These are phyloP conservation scores for Apotomis turbidana DNA, from an alignment of 2,888 invertebrate genomes.

Conservation along the genomic window DNA sequence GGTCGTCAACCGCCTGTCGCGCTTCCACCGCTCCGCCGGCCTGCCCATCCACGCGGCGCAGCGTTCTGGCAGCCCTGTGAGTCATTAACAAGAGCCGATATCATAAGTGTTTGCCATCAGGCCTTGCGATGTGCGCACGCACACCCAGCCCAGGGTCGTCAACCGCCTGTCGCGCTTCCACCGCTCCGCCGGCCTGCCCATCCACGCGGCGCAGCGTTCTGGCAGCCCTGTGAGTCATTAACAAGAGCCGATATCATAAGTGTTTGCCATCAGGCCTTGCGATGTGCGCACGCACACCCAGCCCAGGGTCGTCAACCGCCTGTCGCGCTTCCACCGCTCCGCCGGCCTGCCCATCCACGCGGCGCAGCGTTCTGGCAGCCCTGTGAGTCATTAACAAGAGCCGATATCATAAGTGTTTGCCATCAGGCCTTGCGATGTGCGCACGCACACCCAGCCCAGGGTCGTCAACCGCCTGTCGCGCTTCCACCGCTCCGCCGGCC, in stretches of 20 bases:
- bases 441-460: no score
- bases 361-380: no score
- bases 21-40: no score
- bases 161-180: slow-evolving; percentile 98
- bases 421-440: no score
- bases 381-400: no score
- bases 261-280: slow-evolving; percentile 82
- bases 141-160: slow-evolving; percentile 96
- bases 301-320: slow-evolving; percentile 47
- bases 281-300: slow-evolving; percentile 52
- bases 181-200: slow-evolving; percentile 94
- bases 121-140: slow-evolving; percentile 96
- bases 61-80: no score
- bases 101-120: slow-evolving; percentile 93
- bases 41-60: slow-evolving; percentile 80
- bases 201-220: slow-evolving; percentile 83
- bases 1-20: no score
- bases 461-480: no score
- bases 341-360: slow-evolving; percentile 79
- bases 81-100: no score
- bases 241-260: slow-evolving; percentile 84
- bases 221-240: slow-evolving; percentile 86
- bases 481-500: no score
- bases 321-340: no score
- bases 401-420: no score